Evolutionary conservation across 2,888 invertebrate genomes (phyloP).

Genomic region (Phaonia tiefii): DNA sequence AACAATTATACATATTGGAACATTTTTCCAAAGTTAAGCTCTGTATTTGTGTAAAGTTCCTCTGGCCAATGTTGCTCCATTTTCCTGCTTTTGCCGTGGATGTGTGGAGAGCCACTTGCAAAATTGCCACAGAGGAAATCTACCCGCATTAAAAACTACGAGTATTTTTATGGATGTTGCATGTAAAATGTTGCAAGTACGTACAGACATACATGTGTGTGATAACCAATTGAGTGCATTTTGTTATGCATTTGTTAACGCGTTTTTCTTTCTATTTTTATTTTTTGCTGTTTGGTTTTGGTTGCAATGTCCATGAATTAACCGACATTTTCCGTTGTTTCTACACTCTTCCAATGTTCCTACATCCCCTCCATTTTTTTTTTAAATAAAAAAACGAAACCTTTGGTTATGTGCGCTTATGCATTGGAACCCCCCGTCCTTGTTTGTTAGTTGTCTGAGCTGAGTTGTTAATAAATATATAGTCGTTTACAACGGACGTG

Average conservation of each 20-base stretch:
- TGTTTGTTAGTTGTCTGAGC: background rate
- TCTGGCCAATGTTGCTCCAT: background rate
- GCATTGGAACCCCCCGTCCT: slow-evolving; percentile 7
- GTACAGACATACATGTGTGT: background rate
- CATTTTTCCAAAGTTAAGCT: slow-evolving; percentile 3
- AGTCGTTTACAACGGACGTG: slow-evolving; percentile 51
- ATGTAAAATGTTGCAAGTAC: slow-evolving; percentile 37
- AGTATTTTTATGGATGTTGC: slow-evolving; percentile 48
- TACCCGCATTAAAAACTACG: slow-evolving; percentile 58
- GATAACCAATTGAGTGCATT: slow-evolving; percentile 53
- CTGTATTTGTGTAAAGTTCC: no score
- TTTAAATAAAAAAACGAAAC: slow-evolving; percentile 1
- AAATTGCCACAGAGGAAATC: slow-evolving; percentile 63
- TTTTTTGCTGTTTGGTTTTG: slow-evolving; percentile 16
- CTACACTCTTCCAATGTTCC: slow-evolving; percentile 26
- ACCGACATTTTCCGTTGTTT: slow-evolving; percentile 50
- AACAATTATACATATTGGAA: slow-evolving; percentile 50
- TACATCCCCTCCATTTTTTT: slow-evolving; percentile 45
- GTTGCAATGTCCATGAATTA: slow-evolving; percentile 45
- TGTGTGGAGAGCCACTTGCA: slow-evolving; percentile 55
- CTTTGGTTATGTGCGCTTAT: background rate
- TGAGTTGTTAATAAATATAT: slow-evolving; percentile 23
- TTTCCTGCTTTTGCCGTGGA: slow-evolving; percentile 19
- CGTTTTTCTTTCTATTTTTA: no score
- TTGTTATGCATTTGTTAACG: slow-evolving; percentile 56